Base-by-base conservation (phyloP, 2,888 invertebrate species). In the Cyrtodaria siliqua region DNA sequence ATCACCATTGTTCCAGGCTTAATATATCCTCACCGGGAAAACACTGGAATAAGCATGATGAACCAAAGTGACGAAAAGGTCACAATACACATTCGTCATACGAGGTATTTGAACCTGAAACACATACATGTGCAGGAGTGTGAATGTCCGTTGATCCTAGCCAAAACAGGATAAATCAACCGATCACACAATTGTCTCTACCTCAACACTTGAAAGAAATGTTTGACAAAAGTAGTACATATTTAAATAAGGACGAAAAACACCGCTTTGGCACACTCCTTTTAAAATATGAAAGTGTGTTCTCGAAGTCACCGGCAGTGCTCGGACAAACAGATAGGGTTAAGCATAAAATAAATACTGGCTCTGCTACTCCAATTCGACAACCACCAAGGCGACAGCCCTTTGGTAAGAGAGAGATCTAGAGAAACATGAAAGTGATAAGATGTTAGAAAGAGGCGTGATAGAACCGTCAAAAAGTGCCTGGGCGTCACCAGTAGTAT, bases 401-500 rank as follows among this genome's bases (percentile, higher is more conserved):
- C n/a, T 59, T 50, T 38, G 60, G 56, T 16, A 78, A 64, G 24
- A 29, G 68, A 9, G 66, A 6, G 63, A 67, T 9, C 40, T 52
- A 23, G 74, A 63, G 20, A 26, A 64, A 9, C 16, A 38, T 29
- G 70, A 79, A 26, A 42, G 69, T 8, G 49, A 64, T 4, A 73
- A 50, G 26, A 79, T 73, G 78, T 77, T 1, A 40, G 20, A 60
- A 18, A 44, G 62, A 16, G 53, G 52, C 2, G 33, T 71, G 8
- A 77, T 71, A 38, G 71, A 77, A 53, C 60, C 69, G 16, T 71
- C 67, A 0, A 73, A 60, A 18, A 73, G 78, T 60, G 72, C 72
- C 9, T 76, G 76, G 76, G 66, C 76, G 8, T 67, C 67, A 20
- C 67, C 66, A 23, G 50, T 71, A 42, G 59, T 73, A 6, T 23